Evolutionary conservation across 2,113 vertebrate species (phyloP).

Genomic region (Gadus chalcogrammus): DNA sequence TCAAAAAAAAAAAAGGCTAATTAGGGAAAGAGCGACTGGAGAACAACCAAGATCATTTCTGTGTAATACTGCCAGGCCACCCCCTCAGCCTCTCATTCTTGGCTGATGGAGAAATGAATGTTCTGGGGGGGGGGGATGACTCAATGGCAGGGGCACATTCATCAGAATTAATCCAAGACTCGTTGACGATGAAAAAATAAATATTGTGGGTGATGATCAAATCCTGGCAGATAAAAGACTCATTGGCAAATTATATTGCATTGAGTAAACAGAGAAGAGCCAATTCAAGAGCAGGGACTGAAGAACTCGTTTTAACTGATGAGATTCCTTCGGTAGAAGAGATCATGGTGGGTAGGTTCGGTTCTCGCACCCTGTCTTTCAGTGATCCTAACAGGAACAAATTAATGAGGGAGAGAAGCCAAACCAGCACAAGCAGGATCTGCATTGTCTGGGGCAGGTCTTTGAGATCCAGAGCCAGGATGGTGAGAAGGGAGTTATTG

Average conservation of each 20-base stretch:
- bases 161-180: constrained; percentile 8
- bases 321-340: background rate
- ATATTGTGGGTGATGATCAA: constrained; percentile 8
- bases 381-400: constrained; percentile 4
- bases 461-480: too few relatives aligned
- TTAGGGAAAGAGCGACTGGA: background rate
- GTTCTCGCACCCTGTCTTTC: background rate
- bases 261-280: too few relatives aligned
- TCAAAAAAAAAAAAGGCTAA: background rate
- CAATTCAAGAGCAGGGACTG: background rate
- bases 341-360: background rate
- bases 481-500: too few relatives aligned
- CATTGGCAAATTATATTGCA: background rate
- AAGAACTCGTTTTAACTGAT: background rate
- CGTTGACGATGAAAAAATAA: background rate
- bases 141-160: constrained; percentile 11
- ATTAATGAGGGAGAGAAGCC: too few relatives aligned
- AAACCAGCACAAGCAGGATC: too few relatives aligned
- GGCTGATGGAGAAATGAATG: background rate
- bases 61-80: background rate
- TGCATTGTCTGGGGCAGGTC: too few relatives aligned
- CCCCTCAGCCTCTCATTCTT: constrained; percentile 4
- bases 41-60: background rate
- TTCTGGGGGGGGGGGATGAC: background rate
- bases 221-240: constrained; percentile 6